Base-by-base conservation (phyloP, 2,888 invertebrate genomes). In the Drosophila multiciliata region DNA sequence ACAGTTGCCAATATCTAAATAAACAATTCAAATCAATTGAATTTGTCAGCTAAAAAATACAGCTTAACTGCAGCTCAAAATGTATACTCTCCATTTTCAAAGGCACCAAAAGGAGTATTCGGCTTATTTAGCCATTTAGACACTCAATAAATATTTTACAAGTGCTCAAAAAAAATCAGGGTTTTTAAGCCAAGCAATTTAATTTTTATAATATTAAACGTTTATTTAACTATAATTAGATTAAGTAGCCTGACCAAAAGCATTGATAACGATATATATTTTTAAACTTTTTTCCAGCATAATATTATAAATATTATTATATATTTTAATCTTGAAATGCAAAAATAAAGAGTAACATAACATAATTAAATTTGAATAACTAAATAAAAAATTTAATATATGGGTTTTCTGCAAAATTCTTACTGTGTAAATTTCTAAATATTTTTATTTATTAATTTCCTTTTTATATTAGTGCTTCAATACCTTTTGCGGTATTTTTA, bases 1-100 rank as follows among this genome's bases (percentile, higher is more conserved):
- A 35, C 75, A 75, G 61, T 49, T 67, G 66, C 57, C 67, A 72
- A 57, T 68, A 49, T 40, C 15, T 69, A 66, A 52, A 35, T 20
- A 57, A 64, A 63, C 64, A 64, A 64, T 66, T 65, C 20, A 60
- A 58, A 53, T 65, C 50, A 71, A 65, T 67, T 57, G 67, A 35
- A 52, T 65, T 65, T 75, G 26, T 7, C 55, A 60, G 78, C 58
- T 45, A 66, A 29, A 75, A 60, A 11, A 23, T 6, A n/a, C 35
- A 52, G 12, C 29, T 15, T 50, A 64, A 40, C 38, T 26, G 17
- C 36, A 23, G 48, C 52, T 20, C 26, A 45, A 48, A 12, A 49
- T 12, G 59, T 32, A 3, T 26, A 66, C 49, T 35, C 48, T 20
- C 35, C 33, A 29, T 32, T 26, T 5, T 0, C 3, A 15, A 2